phyloP scores from a whole-genome alignment of 2,113 vertebrate species.

The Sorex fumeus region DNA sequence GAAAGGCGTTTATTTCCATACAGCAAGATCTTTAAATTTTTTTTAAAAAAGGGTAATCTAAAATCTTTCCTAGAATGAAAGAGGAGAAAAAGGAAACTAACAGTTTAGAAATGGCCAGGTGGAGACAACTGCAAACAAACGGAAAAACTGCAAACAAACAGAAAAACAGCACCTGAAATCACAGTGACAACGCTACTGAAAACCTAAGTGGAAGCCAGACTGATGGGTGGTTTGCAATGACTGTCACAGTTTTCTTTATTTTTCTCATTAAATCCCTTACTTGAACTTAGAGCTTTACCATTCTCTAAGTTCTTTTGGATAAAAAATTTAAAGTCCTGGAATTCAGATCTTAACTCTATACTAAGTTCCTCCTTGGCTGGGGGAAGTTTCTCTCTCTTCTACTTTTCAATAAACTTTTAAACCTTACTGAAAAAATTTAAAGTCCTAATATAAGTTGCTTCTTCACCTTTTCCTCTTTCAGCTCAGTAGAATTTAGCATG shows the following conservation, averaged over 20 bases:
- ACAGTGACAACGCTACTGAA: neutral
- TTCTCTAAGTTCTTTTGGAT: neutral
- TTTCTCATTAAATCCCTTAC: neutral
- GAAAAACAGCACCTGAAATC: neutral
- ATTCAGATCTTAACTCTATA: no score
- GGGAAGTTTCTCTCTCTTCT: no score
- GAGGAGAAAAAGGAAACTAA: neutral
- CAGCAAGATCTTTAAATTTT: neutral
- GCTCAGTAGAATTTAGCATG: neutral
- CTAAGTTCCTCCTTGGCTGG: no score
- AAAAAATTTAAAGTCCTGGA: no score
- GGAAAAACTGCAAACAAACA: neutral
- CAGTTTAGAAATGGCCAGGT: neutral
- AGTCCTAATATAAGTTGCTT: neutral
- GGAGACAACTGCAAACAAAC: neutral
- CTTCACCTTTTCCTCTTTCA: neutral
- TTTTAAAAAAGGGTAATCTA: slow-evolving; percentile 35
- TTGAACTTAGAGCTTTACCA: neutral
- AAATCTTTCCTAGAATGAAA: slow-evolving; percentile 35
- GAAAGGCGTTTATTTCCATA: neutral
- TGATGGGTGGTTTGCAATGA: neutral
- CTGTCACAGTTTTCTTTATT: neutral
- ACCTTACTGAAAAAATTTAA: neutral
- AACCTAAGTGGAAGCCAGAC: neutral
- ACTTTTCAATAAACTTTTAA: no score